Conservation (phyloP, 2,113 vertebrate species). For the Petrocephalus microphthalmus region DNA sequence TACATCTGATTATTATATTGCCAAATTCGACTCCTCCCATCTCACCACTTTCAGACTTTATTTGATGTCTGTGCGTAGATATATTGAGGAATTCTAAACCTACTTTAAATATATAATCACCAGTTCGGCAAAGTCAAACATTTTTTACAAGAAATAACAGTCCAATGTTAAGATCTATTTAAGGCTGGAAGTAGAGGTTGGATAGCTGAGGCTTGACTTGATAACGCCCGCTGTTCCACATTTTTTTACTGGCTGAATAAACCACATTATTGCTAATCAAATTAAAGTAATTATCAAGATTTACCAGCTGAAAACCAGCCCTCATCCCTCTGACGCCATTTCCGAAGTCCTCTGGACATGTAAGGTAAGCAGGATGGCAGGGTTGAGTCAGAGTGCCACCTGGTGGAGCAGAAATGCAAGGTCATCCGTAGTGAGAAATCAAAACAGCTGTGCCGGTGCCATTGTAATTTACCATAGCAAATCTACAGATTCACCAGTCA, state of each 20-base stretch:
- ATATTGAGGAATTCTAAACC: not conserved
- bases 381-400: constrained; percentile 42
- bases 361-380: not conserved
- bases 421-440: not conserved
- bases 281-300: not conserved
- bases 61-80: not conserved
- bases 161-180: not conserved
- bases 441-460: not conserved
- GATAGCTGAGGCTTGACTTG: not conserved
- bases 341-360: not conserved
- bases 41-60: not conserved
- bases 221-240: not conserved
- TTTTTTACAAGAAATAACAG: not conserved
- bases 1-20: not conserved
- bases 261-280: not conserved
- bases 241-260: not conserved
- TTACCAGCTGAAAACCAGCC: not conserved
- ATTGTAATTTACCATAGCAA: not conserved
- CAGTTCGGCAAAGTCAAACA: not conserved
- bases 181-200: not conserved
- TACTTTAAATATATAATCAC: not conserved
- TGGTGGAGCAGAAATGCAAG: constrained; percentile 36
- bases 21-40: not conserved
- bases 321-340: not conserved
- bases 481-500: not conserved